A percentile compares a stretch with the other conserved stretches of the same genome.
Evolutionary conservation across 2,888 invertebrate species (phyloP).

Genomic region (Scaptomyza flava): DNA sequence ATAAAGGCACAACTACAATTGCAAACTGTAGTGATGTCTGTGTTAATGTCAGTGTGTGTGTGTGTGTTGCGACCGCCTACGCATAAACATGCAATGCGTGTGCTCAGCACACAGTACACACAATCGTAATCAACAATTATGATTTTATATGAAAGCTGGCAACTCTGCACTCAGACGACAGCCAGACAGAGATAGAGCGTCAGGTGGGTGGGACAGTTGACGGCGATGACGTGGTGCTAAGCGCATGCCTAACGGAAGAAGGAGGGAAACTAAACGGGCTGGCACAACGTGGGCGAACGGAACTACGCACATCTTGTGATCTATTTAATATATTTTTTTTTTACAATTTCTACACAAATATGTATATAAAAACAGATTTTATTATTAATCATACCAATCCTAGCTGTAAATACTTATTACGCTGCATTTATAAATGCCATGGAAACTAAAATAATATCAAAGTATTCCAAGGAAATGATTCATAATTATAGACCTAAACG

Average conservation of each 20-base stretch:
- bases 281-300: constrained; percentile 1
- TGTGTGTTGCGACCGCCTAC: constrained; percentile 32
- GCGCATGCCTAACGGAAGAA: constrained; percentile 19
- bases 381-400: not conserved
- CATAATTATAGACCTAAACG: too few species aligned
- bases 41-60: not conserved
- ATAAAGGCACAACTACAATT: constrained; percentile 32
- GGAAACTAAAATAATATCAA: not conserved
- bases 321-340: constrained; percentile 11
- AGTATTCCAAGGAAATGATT: not conserved
- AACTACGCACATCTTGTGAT: constrained; percentile 43
- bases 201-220: constrained; percentile 28
- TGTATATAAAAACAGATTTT: not conserved
- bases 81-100: constrained; percentile 33
- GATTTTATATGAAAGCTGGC: constrained; percentile 33
- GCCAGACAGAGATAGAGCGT: constrained; percentile 6
- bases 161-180: constrained; percentile 16
- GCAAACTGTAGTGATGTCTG: not conserved
- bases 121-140: constrained; percentile 49
- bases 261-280: not conserved
- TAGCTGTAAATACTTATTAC: too few species aligned
- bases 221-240: constrained; percentile 32
- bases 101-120: constrained; percentile 16
- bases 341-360: constrained; percentile 9
- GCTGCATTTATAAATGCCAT: too few species aligned